Base-by-base conservation (phyloP, 2,797 vertebrate species). In the Aselliscus stoliczkanus region DNA sequence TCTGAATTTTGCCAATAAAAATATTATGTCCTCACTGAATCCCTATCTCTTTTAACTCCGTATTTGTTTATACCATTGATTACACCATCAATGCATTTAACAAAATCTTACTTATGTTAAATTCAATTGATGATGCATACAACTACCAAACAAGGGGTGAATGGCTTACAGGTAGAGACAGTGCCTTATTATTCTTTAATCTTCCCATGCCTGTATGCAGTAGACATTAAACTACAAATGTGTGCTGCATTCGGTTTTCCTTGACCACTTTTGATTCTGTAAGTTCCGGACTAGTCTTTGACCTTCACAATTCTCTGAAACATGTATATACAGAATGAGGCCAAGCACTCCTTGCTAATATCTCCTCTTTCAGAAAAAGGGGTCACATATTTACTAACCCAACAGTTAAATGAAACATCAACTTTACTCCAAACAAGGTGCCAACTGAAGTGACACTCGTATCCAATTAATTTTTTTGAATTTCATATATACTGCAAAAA, bases 231-330 rank as follows among this genome's bases (percentile, higher is more conserved):
- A 82, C 79, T 50, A 47, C 20, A 92, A 86, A 69, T 42, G 15
- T 42, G 25, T 70, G 75, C 0, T 73, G 7, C 89, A 90, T 93
- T 93, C 69, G 56, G 52, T 58, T 93, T 90, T 87, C 54, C 39
- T 52, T 87, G 8, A 82, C 34, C 27, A 92, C 12, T 56, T 50
- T 50, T 88, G 77, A 83, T 64, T 90, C 58, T 75, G 37, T 52
- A 83, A 84, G 60, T 83, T 80, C 27, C 92, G 54, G 23, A 87
- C 90, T 80, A 83, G 92, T 62, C 27, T 72, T 31, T 94, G 60
- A 95, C 23, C n/a, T 70, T 77, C 67, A 89, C 64, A 93, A 9
- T 96, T 82, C 64, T 93, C 79, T 50, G 82, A 91, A 95, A 97
- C 15, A 27, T 64, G 0, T 47, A 2, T 65, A n/a, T 77, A 89